Evolutionary conservation across 2,797 vertebrate species (phyloP).

Genomic region (Threskiornis aethiopicus): DNA sequence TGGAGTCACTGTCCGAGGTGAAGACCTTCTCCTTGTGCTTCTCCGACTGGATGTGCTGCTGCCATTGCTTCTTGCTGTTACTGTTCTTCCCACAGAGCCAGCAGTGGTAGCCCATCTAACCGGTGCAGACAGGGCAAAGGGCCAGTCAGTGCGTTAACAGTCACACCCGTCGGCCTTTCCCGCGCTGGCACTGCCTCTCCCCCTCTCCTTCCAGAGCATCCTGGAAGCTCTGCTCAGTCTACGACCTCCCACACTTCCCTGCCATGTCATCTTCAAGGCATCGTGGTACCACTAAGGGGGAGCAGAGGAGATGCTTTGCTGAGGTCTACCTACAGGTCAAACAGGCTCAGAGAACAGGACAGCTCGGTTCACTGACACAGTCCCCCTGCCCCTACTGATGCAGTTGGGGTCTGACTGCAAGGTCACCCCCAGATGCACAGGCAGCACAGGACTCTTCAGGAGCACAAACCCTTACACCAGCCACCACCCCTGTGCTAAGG

Average conservation of each 20-base stretch:
- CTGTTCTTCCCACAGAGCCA: slow-evolving; percentile 93
- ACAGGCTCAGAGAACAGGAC: background rate
- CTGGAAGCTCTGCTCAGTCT: background rate
- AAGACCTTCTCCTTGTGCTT: slow-evolving; percentile 96
- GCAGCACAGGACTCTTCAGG: background rate
- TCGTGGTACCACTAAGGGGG: background rate
- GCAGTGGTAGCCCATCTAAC: slow-evolving; percentile 89
- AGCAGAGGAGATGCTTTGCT: background rate
- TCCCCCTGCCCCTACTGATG: background rate
- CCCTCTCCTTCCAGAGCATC: background rate
- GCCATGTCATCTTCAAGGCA: background rate
- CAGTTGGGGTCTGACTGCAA: background rate
- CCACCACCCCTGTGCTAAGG: background rate
- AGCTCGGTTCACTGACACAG: background rate
- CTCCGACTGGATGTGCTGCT: slow-evolving; percentile 92
- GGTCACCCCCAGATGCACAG: background rate
- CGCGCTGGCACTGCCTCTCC: background rate
- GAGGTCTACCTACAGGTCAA: background rate
- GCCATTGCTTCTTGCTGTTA: slow-evolving; percentile 97
- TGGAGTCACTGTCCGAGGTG: slow-evolving; percentile 86
- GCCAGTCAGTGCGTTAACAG: background rate
- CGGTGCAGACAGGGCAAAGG: background rate
- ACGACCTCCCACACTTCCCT: background rate
- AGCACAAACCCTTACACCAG: background rate
- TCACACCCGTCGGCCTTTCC: rapidly evolving